phyloP scores from a whole-genome alignment of 2,888 invertebrate genomes.

The Helleia helle region DNA sequence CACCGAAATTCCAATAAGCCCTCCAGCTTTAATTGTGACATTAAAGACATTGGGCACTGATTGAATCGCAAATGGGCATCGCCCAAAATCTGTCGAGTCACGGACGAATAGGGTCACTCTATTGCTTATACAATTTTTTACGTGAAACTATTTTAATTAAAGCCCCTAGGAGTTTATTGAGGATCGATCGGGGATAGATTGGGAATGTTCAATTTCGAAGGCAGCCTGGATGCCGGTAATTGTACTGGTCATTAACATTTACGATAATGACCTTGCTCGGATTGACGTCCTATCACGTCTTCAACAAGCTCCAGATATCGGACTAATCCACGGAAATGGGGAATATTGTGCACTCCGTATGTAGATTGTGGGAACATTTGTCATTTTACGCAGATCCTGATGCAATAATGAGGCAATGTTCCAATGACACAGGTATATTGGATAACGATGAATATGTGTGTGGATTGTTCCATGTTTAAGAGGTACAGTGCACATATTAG shows the following conservation, averaged over 20 bases:
- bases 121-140: conserved; percentile 41
- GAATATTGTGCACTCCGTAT: conserved; percentile 13
- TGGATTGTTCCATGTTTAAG: too few relatives aligned
- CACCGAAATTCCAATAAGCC: conserved; percentile 16
- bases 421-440: conserved; percentile 9
- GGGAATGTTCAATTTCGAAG: conserved; percentile 55
- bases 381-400: conserved; percentile 6
- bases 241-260: conserved; percentile 68
- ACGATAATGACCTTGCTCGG: conserved; percentile 57
- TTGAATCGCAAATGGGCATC: conserved; percentile 22
- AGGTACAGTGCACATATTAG: too few relatives aligned
- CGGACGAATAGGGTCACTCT: conserved; percentile 37
- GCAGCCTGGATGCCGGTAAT: conserved; percentile 51
- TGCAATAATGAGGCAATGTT: not conserved
- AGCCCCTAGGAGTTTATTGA: conserved; percentile 57
- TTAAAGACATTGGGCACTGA: conserved; percentile 21
- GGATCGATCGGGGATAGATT: conserved; percentile 53
- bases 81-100: conserved; percentile 23
- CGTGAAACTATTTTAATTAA: conserved; percentile 67
- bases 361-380: conserved; percentile 19
- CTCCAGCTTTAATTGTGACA: conserved; percentile 15
- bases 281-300: conserved; percentile 54
- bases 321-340: conserved; percentile 32
- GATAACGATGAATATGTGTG: too few relatives aligned
- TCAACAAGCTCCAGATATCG: conserved; percentile 44